phyloP scores from a whole-genome alignment of 2,113 vertebrate genomes.

The cattle (Bos taurus) region DNA sequence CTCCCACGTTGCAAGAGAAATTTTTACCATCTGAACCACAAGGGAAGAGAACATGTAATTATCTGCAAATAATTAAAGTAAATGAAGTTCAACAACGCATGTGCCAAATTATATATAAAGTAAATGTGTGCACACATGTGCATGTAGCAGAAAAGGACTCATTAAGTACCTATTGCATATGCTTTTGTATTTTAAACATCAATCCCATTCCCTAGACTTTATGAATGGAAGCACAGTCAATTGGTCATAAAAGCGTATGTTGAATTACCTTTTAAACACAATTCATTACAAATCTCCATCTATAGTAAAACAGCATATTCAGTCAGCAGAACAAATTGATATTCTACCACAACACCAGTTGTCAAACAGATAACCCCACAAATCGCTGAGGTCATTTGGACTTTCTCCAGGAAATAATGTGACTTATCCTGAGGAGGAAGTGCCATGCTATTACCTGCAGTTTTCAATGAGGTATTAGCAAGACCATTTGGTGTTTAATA shows the following conservation, averaged over 20 bases:
- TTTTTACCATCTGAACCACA: neutral
- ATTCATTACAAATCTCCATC: slow-evolving; percentile 48
- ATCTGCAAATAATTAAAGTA: slow-evolving; percentile 14
- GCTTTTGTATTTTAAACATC: slow-evolving; percentile 13
- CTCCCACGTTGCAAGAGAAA: neutral
- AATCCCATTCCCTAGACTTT: neutral
- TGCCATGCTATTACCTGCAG: slow-evolving; percentile 37
- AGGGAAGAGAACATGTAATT: neutral
- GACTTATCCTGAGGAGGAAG: slow-evolving; percentile 42
- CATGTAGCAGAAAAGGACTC: neutral
- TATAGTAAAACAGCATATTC: slow-evolving; percentile 32
- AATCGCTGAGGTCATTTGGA: neutral
- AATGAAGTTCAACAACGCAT: neutral
- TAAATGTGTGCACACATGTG: neutral
- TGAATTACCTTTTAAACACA: slow-evolving; percentile 31
- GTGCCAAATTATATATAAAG: neutral
- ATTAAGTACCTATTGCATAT: neutral
- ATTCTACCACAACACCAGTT: neutral
- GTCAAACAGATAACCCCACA: neutral
- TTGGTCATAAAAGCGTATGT: slow-evolving; percentile 40
- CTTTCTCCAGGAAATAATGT: slow-evolving; percentile 57
- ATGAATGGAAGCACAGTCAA: slow-evolving; percentile 26
- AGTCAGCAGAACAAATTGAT: slow-evolving; percentile 15
- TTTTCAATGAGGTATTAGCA: slow-evolving; percentile 42
- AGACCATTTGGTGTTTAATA: slow-evolving; percentile 70